Evolutionary conservation across 2,888 invertebrate genomes (phyloP).

Genomic region (Frankliniella fusca): DNA sequence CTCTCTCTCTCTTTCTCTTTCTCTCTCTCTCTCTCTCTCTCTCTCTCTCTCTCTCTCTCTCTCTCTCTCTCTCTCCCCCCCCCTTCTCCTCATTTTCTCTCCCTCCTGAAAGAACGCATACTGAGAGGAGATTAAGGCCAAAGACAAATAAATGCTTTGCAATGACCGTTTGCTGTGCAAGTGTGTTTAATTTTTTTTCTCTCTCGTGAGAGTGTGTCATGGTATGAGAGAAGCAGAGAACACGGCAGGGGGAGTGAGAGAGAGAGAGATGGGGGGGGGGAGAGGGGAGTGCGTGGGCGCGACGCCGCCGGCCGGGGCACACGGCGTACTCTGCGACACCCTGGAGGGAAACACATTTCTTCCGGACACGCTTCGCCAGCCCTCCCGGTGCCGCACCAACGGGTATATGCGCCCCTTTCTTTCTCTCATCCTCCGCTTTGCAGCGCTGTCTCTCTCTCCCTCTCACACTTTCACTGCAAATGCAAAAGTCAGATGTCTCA

Average conservation of each 20-base stretch:
- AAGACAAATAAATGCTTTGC: not conserved
- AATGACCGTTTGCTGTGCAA: not conserved
- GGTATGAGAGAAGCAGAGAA: no score
- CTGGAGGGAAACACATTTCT: slow-evolving; percentile 19
- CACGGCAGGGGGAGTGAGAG: not conserved
- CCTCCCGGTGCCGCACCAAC: not conserved
- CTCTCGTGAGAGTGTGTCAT: no score
- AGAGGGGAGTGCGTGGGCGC: not conserved
- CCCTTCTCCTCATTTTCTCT: not conserved
- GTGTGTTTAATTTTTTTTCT: not conserved
- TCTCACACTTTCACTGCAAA: not conserved
- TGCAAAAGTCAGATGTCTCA: no score
- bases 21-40: not conserved
- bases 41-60: no score
- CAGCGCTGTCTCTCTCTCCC: not conserved
- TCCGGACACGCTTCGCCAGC: not conserved
- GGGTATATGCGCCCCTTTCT: not conserved
- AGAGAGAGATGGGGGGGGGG: not conserved
- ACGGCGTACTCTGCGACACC: not conserved
- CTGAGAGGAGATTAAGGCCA: not conserved
- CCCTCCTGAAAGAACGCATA: not conserved
- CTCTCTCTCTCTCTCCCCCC: no score
- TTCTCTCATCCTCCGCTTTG: not conserved
- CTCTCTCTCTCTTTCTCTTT: not conserved
- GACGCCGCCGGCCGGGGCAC: not conserved